Evolutionary conservation across 2,113 vertebrate genomes (phyloP), one percentile per base, ranked within the genome.

Genomic region (Brachyistius frenatus): DNA sequence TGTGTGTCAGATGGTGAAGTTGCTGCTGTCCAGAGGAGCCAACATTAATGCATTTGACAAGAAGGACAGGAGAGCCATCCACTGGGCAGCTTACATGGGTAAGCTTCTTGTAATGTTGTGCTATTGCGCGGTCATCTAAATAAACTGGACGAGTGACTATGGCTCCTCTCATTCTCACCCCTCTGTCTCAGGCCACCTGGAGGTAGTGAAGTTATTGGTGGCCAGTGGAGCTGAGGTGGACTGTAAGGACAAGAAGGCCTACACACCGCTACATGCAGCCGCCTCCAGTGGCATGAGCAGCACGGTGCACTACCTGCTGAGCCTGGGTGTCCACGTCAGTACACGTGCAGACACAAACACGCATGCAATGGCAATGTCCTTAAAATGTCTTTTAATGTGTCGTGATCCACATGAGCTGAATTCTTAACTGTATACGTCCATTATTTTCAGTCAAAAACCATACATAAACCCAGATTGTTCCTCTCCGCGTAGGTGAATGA

Each of bases 81-180:
- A 99, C 75, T 99, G 98, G 98, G 98, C 97, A 66, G 96, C 98
- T 4, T 99, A 98, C 90, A 99, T 99, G 98, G 98, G 98, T 99
- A 95, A 89, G 94, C 58, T 23, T 57, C 3, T 31, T 33, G 39
- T 47, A 37, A 13, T 4, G 31, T 53, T 23, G 1, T 5, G 6
- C 44, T 10, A 10, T 5, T n/a, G n/a, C 15, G n/a, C 52, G 33
- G 52, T 73, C 15, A 10, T 23, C 36, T 64, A 1, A 9, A 3
- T 35, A 6, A 47, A 58, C 4, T 0, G 30, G 11, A 57, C 10
- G 31, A 30, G 16, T 14, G 2, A 31, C 63, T 33, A 33, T 69
- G 7, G 9, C 1, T 76, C 2, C 16, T 39, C 8, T 57, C 14
- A 16, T 35, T 36, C 3, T 33, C 13, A n/a, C 2, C 5, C 11